Evolutionary conservation across 2,888 invertebrate species (phyloP).

Genomic region (Cyclophora albipunctata): DNA sequence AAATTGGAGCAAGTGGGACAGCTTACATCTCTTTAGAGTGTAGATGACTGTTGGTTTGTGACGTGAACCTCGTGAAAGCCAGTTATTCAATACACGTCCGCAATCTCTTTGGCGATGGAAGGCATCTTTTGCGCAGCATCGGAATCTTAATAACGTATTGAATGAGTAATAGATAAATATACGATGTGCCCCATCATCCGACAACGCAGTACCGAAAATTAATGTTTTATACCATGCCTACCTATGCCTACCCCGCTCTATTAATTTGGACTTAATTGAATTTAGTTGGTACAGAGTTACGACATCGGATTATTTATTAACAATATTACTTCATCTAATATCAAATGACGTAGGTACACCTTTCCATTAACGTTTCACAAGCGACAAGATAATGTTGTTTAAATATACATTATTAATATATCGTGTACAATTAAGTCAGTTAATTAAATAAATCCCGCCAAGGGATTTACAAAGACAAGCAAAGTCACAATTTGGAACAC

Average conservation of each 20-base stretch:
- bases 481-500: too few relatives aligned
- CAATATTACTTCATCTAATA: too few relatives aligned
- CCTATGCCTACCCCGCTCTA: conserved; percentile 1
- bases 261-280: conserved; percentile 9
- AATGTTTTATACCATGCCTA: conserved; percentile 1
- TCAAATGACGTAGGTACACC: neutral
- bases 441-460: too few relatives aligned
- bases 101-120: conserved; percentile 49
- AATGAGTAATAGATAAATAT: conserved; percentile 27
- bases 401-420: too few relatives aligned
- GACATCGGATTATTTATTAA: neutral
- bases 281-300: conserved; percentile 2
- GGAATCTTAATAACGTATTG: conserved; percentile 40
- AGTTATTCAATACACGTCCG: conserved; percentile 46
- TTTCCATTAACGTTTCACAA: neutral
- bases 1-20: conserved; percentile 2
- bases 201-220: conserved; percentile 2
- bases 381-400: too few relatives aligned
- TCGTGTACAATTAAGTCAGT: too few relatives aligned
- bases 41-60: conserved; percentile 31
- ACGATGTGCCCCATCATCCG: conserved; percentile 8
- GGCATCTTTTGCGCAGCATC: conserved; percentile 19
- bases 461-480: too few relatives aligned
- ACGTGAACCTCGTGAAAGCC: conserved; percentile 16
- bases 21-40: conserved; percentile 18